Conservation (phyloP, 2,888 invertebrate genomes). For the Platycheirus rosarum region DNA sequence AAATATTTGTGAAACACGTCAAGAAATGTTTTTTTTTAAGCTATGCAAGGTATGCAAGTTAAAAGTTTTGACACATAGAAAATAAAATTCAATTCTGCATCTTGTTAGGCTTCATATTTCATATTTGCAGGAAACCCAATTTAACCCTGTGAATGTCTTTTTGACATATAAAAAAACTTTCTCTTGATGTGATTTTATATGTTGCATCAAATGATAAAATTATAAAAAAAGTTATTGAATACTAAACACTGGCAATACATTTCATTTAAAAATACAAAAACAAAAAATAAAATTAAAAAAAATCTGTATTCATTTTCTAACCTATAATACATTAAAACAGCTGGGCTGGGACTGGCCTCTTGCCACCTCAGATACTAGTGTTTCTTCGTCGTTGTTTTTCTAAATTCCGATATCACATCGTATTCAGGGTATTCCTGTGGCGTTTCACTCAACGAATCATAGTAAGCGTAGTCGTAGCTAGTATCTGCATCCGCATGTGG, state of each 20-base stretch:
- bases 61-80: no score
- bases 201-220: no score
- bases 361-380: constrained; percentile 43
- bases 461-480: constrained; percentile 93
- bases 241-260: constrained; percentile 39
- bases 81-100: no score
- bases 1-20: no score
- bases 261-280: constrained; percentile 6
- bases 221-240: neutral
- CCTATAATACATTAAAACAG: constrained; percentile 44
- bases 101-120: no score
- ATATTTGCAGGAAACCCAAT: no score
- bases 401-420: constrained; percentile 86
- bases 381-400: constrained; percentile 85
- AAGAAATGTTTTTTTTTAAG: no score
- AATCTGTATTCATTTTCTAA: constrained; percentile 46
- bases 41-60: no score
- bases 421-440: constrained; percentile 85
- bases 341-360: constrained; percentile 10
- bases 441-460: constrained; percentile 85
- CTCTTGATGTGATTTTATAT: no score
- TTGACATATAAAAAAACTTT: no score
- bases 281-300: constrained; percentile 6
- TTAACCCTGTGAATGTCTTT: no score
- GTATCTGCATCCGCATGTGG: constrained; percentile 85